phyloP scores from a whole-genome alignment of 2,797 vertebrate species.

The Parambassis ranga region DNA sequence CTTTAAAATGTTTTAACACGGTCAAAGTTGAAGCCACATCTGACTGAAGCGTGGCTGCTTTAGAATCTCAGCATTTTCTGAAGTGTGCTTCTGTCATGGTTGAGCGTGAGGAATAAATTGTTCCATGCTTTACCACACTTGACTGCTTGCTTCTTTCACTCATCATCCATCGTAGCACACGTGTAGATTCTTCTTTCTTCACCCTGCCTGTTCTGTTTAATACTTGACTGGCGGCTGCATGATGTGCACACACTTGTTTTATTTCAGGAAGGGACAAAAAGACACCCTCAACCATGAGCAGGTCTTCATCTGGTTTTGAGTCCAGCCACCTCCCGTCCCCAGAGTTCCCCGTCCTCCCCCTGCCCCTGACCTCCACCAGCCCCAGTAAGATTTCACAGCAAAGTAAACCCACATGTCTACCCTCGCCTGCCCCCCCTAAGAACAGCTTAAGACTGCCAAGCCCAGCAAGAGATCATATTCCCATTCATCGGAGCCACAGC shows the following conservation, averaged over 20 bases:
- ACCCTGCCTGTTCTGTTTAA: constrained; percentile 1
- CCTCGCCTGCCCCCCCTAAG: constrained; percentile 17
- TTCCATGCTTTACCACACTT: constrained; percentile 65
- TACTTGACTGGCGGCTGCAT: constrained; percentile 24
- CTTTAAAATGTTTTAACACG: constrained; percentile 30
- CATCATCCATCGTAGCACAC: background rate
- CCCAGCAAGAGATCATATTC: constrained; percentile 34
- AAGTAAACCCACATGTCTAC: constrained; percentile 40
- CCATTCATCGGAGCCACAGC: constrained; percentile 80
- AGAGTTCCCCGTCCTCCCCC: constrained; percentile 71
- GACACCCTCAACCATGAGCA: constrained; percentile 76
- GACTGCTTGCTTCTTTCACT: constrained; percentile 50
- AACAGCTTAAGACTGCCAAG: constrained; percentile 13
- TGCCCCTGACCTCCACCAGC: constrained; percentile 57
- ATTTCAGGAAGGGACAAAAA: constrained; percentile 87
- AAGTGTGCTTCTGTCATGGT: constrained; percentile 64
- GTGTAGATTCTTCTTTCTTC: background rate
- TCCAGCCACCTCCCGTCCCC: constrained; percentile 80
- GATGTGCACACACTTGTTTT: constrained; percentile 54
- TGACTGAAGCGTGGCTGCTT: constrained; percentile 11
- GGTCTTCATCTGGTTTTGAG: constrained; percentile 81
- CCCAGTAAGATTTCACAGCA: constrained; percentile 54
- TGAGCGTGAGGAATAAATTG: constrained; percentile 77
- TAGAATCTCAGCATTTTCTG: constrained; percentile 42
- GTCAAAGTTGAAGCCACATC: constrained; percentile 25